Base-by-base conservation (phyloP, 2,888 invertebrate species). In the Entomobrya proxima region DNA sequence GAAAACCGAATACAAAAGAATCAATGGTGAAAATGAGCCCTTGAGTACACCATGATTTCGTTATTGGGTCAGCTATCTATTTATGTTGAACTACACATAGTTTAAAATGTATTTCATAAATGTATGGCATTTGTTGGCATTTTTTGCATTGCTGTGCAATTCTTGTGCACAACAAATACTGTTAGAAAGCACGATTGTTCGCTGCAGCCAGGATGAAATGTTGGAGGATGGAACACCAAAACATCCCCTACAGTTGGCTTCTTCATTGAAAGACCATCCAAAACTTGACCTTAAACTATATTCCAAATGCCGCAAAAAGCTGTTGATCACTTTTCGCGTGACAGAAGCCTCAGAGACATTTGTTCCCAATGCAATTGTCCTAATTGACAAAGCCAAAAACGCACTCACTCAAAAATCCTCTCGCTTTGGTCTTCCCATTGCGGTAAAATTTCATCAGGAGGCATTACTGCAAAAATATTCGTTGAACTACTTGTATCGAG, bases 251-350 rank as follows among this genome's bases (percentile, higher is more conserved):
- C 30, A 64, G 9, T 27, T 82, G 0, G 75, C 75, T 7, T 24
- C 82, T 5, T 61, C 75, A 0, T 37, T 6, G 5, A 24, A 40
- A 37, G 52, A 40, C 15, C 32, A 44, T 9, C 15, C 75, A 18
- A 52, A 44, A 11, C 32, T 82, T 4, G 67, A 82, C 52, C 37
- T 82, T 9, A 82, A 82, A 30, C 35, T 76, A 3, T 75, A 75
- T 30, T 82, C 75, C 27, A 82, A 35, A 75, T 82, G 82, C 24
- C 75, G 64, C 3, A 82, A 82, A 30, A 82, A 76, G 18, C 50
- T 82, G 11, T 13, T 64, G 4, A 75, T 82, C n/a, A 75, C 82
- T 0, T 32, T 81, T 21, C 72, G 74, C 13, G 35, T 82, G 5
- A 50, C 64, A n/a, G 75, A 82, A 27, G 35, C 75, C 1, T 9